Evolutionary conservation across 37 sponge, comb jelly and placozoan species (phyloP), one percentile per base, ranked within the genome.

Genomic region (Cliona cf. orientalis): DNA sequence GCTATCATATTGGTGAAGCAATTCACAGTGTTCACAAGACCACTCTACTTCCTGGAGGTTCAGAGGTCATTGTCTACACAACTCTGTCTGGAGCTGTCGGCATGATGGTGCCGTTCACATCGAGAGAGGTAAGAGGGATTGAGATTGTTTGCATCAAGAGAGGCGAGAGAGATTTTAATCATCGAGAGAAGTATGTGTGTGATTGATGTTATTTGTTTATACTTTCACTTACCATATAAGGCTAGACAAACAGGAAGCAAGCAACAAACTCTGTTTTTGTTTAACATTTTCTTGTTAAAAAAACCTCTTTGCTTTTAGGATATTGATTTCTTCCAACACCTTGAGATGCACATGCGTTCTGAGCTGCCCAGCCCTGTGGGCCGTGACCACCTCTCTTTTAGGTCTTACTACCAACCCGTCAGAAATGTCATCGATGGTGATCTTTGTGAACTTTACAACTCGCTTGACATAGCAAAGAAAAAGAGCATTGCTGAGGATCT

Each of bases 241-340:
- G 14, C 9, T 14, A 49, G 14, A 49, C 14, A 14, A 19, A 49
- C 53, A 49, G 14, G 14, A 49, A 49, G 14, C 53, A 49, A n/a
- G 23, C 28, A 25, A 25, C 25, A 61, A 61, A 25, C 5, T 61
- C 26, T n/a, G 12, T 6, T 61, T 61, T 61, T 61, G 22, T 61
- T 61, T 61, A 61, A 61, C 26, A 11, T 5, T 22, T n/a, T n/a
- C n/a, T n/a, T n/a, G 55, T 49, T 49, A 17, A 75, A 63, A 23
- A 72, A 42, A 19, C 53, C 6, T 58, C 21, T 69, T 5, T 60
- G 22, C 38, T 56, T 61, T 6, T 58, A 95, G 93, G 99, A 99
- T 67, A 94, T 94, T 68, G 97, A 99, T 80, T 99, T 96, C 83
- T 94, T 99, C 74, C 99, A 99, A 66, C 99, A 99, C 67, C 85